phyloP scores from a whole-genome alignment of 2,113 vertebrate species.

The Struthidea cinerea region DNA sequence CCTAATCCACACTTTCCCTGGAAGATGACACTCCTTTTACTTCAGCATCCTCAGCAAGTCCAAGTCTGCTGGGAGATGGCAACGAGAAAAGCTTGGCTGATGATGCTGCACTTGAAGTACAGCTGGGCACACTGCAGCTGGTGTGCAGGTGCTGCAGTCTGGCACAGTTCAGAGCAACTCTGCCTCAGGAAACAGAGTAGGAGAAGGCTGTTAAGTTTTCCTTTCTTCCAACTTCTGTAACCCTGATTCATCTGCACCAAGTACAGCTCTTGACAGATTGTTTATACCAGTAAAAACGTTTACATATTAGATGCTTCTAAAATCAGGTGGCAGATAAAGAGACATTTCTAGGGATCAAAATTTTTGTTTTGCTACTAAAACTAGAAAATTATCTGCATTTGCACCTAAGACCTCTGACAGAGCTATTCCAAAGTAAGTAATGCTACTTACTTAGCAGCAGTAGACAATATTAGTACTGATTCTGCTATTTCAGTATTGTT shows the following conservation, averaged over 20 bases:
- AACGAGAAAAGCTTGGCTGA: neutral
- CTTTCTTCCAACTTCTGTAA: neutral
- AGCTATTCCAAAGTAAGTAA: neutral
- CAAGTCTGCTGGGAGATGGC: neutral
- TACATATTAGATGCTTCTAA: neutral
- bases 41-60: neutral
- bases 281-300: neutral
- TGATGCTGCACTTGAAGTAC: neutral
- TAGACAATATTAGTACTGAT: neutral
- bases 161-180: neutral
- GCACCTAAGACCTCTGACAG: neutral
- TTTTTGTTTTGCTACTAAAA: neutral
- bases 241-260: neutral
- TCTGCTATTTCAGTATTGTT: neutral
- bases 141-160: neutral
- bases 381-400: neutral
- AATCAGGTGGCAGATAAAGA: neutral
- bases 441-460: neutral
- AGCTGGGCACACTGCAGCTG: neutral
- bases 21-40: neutral
- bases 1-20: neutral
- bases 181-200: neutral
- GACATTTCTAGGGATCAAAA: neutral
- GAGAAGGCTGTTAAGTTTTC: neutral
- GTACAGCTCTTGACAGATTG: neutral